phyloP scores from a whole-genome alignment of 2,888 invertebrate species.

The Ochlodes sylvanus region DNA sequence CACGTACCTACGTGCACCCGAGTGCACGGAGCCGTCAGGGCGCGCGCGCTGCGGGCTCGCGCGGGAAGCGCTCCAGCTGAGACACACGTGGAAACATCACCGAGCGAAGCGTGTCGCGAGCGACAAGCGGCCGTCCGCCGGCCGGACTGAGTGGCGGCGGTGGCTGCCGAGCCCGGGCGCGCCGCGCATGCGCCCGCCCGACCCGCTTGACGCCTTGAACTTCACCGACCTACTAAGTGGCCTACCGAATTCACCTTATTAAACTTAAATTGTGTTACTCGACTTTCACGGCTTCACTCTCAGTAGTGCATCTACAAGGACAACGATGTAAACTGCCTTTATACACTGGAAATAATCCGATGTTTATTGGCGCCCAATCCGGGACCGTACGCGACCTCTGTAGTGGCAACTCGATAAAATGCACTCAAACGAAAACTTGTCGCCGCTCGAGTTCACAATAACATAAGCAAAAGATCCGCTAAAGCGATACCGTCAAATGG shows the following conservation, averaged over 20 bases:
- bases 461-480: slow-evolving; percentile 5
- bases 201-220: slow-evolving; percentile 31
- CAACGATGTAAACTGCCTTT: too few species aligned
- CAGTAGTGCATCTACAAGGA: background rate
- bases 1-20: slow-evolving; percentile 7
- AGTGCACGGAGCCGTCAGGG: slow-evolving; percentile 21
- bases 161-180: slow-evolving; percentile 25
- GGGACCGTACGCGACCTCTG: slow-evolving; percentile 6
- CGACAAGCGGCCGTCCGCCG: slow-evolving; percentile 9
- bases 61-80: slow-evolving; percentile 24
- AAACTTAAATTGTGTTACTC: background rate
- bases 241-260: background rate
- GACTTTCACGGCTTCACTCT: background rate
- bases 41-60: slow-evolving; percentile 9
- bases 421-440: slow-evolving; percentile 28
- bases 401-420: slow-evolving; percentile 20
- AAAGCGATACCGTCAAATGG: background rate
- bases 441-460: slow-evolving; percentile 30
- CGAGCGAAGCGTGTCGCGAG: slow-evolving; percentile 13
- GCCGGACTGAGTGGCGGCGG: slow-evolving; percentile 34
- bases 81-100: slow-evolving; percentile 28
- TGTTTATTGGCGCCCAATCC: background rate
- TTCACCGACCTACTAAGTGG: slow-evolving; percentile 12
- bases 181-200: slow-evolving; percentile 38
- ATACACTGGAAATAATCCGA: too few species aligned